Evolutionary conservation across 2,888 invertebrate species (phyloP), one percentile per base, ranked within the genome.

Genomic region (Limnephilus marmoratus): DNA sequence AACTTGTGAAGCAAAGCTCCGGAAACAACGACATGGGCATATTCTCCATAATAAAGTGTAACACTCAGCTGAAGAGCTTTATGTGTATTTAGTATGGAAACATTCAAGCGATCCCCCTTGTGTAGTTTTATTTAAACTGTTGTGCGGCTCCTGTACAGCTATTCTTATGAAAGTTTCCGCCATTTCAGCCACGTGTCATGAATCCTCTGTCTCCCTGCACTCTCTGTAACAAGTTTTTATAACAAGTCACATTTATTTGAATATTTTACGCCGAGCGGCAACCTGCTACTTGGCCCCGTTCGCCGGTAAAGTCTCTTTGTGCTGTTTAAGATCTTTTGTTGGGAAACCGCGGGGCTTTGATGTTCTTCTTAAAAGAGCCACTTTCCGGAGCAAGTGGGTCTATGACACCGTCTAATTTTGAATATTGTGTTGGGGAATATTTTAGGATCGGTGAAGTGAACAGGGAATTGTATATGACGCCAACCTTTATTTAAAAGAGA

Each of bases 201-300:
- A 86, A 29, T 86, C 11, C 34, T 83, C 37, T 13, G 83, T 83
- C 86, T 86, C 7, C 45, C 4, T 86, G 86, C 86, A 45, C 86
- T 86, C 86, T 12, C 45, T 37, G 86, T 86, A 86, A 49, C 86
- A 45, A 88, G 31, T 88, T 88, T 88, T 53, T 88, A 15, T 88
- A 68, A 34, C 68, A 80, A 80, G 88, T 34, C 34, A 37, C 88
- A 80, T 34, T 80, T 88, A 80, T 34, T 80, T 88, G 68, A 88
- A 88, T 88, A 34, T 68, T 88, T 88, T 68, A 88, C 29, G 34
- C 53, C 80, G n/a, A 68, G n/a, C 86, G 80, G 5, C 68, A 29
- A 31, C 49, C 68, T 45, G 37, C 68, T 68, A 68, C 68, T 68
- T n/a, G 68, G 24, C 24, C 68, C 5, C 7, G 68, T 68, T 24